Evolutionary conservation across 1,140 invertebrate genomes (phyloP).

Genomic region (Acyrthosiphon pisum): DNA sequence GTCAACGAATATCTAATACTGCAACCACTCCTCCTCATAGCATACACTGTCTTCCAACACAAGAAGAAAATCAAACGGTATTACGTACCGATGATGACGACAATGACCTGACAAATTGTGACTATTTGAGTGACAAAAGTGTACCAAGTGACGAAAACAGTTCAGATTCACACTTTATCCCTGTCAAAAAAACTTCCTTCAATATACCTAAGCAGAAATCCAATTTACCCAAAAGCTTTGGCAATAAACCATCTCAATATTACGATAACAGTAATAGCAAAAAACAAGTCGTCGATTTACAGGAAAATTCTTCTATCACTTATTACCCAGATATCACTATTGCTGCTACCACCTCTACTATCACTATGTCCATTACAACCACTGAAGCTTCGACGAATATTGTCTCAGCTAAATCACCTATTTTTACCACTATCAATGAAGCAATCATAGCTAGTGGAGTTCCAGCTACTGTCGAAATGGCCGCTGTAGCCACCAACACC

Average conservation of each 20-base stretch:
- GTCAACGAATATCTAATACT: neutral
- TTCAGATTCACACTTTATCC: neutral
- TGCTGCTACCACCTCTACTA: neutral
- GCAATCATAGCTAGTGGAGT: no score
- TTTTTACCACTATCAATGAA: neutral
- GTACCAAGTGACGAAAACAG: neutral
- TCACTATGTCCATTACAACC: neutral
- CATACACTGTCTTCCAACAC: neutral
- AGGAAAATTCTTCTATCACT: neutral
- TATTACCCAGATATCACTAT: neutral
- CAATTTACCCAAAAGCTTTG: neutral
- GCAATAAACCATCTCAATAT: neutral
- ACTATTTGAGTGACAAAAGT: neutral
- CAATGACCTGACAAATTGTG: neutral
- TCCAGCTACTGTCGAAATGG: neutral
- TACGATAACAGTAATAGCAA: neutral
- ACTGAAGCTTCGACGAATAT: neutral
- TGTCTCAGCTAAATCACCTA: neutral
- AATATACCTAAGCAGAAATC: neutral
- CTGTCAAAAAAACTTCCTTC: neutral
- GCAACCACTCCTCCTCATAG: neutral
- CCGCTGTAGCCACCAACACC: neutral
- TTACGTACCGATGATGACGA: neutral
- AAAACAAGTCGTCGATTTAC: neutral
- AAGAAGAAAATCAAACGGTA: neutral